Evolutionary conservation across 2,888 invertebrate species (phyloP).

Genomic region (Willowsia nigromaculata): DNA sequence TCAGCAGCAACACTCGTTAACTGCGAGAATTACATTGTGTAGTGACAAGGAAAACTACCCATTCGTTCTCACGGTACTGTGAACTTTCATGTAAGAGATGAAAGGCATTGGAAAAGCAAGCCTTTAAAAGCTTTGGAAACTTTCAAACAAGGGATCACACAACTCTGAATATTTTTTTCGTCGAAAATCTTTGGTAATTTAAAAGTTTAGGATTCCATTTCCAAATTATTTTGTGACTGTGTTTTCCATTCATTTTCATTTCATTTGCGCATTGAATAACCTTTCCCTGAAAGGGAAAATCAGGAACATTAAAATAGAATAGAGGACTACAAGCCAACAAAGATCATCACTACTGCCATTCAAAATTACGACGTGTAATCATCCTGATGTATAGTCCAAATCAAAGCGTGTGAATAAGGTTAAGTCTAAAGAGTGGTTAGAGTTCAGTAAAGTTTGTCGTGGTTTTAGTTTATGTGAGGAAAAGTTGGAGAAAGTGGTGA

Average conservation of each 20-base stretch:
- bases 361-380: background rate
- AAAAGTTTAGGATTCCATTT: background rate
- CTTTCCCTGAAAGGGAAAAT: background rate
- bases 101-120: no score
- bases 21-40: no score
- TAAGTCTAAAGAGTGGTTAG: background rate
- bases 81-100: no score
- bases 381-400: background rate
- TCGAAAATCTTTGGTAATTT: background rate
- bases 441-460: background rate
- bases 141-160: background rate
- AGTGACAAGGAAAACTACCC: background rate
- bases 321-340: background rate
- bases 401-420: background rate
- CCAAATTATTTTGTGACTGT: background rate
- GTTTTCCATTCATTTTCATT: constrained; percentile 4
- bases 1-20: no score
- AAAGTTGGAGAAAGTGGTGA: background rate
- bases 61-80: no score
- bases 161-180: no score
- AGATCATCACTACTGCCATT: background rate
- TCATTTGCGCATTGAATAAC: constrained; percentile 27
- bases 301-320: background rate
- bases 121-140: no score
- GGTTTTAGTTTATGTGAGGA: no score